Conservation (phyloP, 2,113 vertebrate species). For the Plecotus auritus region DNA sequence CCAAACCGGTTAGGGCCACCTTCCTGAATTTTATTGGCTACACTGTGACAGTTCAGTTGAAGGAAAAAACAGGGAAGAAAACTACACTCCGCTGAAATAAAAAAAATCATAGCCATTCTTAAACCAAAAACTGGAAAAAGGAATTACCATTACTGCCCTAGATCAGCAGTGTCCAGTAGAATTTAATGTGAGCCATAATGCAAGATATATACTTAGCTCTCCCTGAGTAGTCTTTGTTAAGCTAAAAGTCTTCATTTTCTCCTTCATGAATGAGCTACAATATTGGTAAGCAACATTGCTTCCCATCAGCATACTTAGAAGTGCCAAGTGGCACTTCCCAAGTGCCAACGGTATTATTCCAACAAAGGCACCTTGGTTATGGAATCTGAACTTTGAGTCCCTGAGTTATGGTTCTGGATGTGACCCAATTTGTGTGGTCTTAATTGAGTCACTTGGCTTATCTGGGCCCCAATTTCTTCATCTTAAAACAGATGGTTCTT, state of each 20-base stretch:
- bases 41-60: not conserved
- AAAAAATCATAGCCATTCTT: not conserved
- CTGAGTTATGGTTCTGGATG: not conserved
- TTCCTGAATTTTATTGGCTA: not conserved
- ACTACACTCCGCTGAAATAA: not conserved
- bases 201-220: not conserved
- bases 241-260: not conserved
- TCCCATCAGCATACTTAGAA: not conserved
- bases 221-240: not conserved
- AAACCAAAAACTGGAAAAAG: not conserved
- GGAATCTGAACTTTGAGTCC: constrained; percentile 26
- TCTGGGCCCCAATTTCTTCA: not conserved
- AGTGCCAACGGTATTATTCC: not conserved
- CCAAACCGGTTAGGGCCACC: too few relatives aligned
- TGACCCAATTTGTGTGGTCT: not conserved
- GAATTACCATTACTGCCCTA: not conserved
- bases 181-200: not conserved
- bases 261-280: not conserved
- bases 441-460: constrained; percentile 32
- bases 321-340: not conserved
- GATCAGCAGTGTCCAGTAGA: not conserved
- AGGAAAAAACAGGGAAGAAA: not conserved
- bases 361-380: not conserved
- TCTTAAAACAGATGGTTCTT: constrained; percentile 28
- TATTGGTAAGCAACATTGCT: not conserved